These are phyloP conservation scores for Ennomos erosarius DNA, from an alignment of 2,888 invertebrate species.

Conservation along the genomic window DNA sequence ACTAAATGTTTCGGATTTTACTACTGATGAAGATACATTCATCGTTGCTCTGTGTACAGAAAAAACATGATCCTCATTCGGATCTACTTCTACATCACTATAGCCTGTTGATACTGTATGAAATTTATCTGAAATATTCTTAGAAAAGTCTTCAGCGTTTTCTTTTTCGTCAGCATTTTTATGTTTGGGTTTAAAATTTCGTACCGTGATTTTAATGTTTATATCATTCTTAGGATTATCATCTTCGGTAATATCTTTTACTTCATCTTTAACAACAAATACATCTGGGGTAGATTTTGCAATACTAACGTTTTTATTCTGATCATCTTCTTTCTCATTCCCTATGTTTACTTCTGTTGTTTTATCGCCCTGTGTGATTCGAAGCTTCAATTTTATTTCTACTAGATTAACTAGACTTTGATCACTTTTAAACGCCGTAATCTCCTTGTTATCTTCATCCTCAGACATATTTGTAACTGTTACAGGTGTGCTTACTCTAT, in stretches of 20 bases:
- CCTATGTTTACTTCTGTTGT: slow-evolving; percentile 56
- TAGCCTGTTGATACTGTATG: slow-evolving; percentile 68
- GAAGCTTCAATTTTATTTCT: slow-evolving; percentile 69
- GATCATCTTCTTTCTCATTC: slow-evolving; percentile 42
- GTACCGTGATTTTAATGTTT: slow-evolving; percentile 67
- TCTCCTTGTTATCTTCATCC: slow-evolving; percentile 37
- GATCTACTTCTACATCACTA: slow-evolving; percentile 48
- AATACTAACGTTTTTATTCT: slow-evolving; percentile 21
- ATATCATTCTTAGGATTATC: slow-evolving; percentile 60
- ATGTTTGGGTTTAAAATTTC: slow-evolving; percentile 51
- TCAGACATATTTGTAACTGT: slow-evolving; percentile 41
- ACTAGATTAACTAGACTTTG: slow-evolving; percentile 59
- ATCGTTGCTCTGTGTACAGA: slow-evolving; percentile 60
- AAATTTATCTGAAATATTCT: slow-evolving; percentile 64
- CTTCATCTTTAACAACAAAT: slow-evolving; percentile 51
- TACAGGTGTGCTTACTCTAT: slow-evolving; percentile 51
- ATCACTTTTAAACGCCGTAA: slow-evolving; percentile 47
- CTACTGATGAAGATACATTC: slow-evolving; percentile 52
- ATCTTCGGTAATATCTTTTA: slow-evolving; percentile 39
- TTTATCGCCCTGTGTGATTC: slow-evolving; percentile 62
- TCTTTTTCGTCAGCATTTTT: slow-evolving; percentile 20
- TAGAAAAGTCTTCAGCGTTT: slow-evolving; percentile 51
- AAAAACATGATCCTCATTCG: slow-evolving; percentile 47
- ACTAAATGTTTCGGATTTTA: slow-evolving; percentile 40
- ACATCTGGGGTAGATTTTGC: slow-evolving; percentile 50